A percentile compares a stretch with the other conserved stretches of the same genome.
phyloP scores from a whole-genome alignment of 2,888 invertebrate species.

The Ophion ventricosus region DNA sequence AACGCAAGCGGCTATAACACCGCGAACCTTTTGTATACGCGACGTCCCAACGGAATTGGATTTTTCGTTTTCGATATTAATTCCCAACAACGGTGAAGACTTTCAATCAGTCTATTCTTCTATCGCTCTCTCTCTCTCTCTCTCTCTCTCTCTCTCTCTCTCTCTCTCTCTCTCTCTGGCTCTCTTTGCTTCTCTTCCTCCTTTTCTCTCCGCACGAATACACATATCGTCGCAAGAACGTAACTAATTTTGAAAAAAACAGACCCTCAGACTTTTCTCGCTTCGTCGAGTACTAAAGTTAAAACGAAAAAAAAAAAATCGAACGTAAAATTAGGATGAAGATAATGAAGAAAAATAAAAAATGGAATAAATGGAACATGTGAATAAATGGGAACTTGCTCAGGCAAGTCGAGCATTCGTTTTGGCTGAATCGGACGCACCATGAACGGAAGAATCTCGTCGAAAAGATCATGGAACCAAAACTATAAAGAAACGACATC shows the following conservation, averaged over 20 bases:
- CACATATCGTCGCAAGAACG: too few relatives aligned
- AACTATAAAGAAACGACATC: constrained; percentile 1
- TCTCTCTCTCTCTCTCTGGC: constrained; percentile 50
- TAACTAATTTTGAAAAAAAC: too few relatives aligned
- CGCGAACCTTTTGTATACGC: constrained; percentile 66
- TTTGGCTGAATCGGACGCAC: constrained; percentile 10
- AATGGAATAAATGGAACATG: not conserved
- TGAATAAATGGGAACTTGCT: too few relatives aligned
- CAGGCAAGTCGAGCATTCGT: constrained; percentile 18
- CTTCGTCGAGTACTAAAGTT: too few relatives aligned
- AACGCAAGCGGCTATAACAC: constrained; percentile 71
- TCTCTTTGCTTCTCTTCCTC: not conserved
- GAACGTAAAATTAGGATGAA: too few relatives aligned
- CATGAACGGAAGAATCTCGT: not conserved
- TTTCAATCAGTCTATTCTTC: constrained; percentile 78
- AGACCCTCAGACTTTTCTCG: too few relatives aligned
- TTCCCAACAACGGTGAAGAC: constrained; percentile 77
- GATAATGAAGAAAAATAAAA: too few relatives aligned
- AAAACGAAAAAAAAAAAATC: too few relatives aligned
- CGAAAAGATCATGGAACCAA: not conserved
- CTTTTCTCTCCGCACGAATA: not conserved
- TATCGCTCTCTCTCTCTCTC: constrained; percentile 53
- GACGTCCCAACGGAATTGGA: constrained; percentile 80
- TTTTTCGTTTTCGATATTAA: constrained; percentile 82
- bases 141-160: constrained; percentile 22